Evolutionary conservation across 1,140 invertebrate genomes (phyloP), one percentile per base, ranked within the genome.

Genomic region (Cherax quadricarinatus): DNA sequence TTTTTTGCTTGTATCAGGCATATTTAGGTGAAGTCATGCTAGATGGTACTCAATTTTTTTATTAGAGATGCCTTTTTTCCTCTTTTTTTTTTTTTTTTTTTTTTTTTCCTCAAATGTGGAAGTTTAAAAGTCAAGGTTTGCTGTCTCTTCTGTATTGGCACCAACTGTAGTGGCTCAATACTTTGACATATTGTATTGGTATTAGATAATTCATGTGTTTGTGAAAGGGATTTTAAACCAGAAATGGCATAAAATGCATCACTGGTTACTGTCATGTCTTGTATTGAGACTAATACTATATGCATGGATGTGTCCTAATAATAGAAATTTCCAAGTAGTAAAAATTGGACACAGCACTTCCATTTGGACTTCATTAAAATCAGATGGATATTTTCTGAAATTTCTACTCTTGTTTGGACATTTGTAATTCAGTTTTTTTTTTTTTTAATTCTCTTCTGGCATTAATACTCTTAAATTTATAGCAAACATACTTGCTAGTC

Each of bases 1-100:
- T 84, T 9, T 90, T 82, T 90, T 90, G 88, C 88, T 90, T 90
- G 88, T 85, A 90, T 90, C 88, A 90, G 88, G 88, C 88, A 85
- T 78, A 66, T 70, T 49, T 48, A 78, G 70, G 57, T 84, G 83
- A 82, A 89, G 57, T 82, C 85, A 41, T 70, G 24, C n/a, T 75
- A 30, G 70, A 10, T 75, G 9, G 24, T 78, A 51, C 16, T 73
- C 78, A n/a, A 53, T 75, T n/a, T 21, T 18, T 53, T 53, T 24
- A 6, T 51, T 53, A 51, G 49, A 78, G 60, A n/a, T 60, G 48
- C 16, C 24, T 18, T 48, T 79, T n/a, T 49, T 48, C 24, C 18
- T 57, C 16, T 90, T 78, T 90, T 6, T 57, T 12, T 57, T 57
- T 12, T 12, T 9, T 6, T 6, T 0, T 9, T 57, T 57, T 6